A percentile compares a stretch with the other conserved stretches of the same genome.
Evolutionary conservation across 2,113 vertebrate species (phyloP).

Genomic region (Platysteira castanea): DNA sequence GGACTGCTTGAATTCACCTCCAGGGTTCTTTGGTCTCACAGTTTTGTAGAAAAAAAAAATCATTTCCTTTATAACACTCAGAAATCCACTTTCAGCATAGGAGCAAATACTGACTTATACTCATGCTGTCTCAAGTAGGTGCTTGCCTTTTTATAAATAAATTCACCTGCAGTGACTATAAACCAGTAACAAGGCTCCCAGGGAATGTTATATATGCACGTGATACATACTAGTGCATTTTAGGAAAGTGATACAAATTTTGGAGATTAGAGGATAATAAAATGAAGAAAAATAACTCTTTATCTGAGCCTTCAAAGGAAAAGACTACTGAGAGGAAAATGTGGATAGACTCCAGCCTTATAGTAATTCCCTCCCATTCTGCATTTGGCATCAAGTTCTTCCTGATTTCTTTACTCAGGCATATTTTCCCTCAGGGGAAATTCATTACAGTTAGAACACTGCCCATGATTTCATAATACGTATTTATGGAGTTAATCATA

Average conservation of each 20-base stretch:
- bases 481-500: slow-evolving; percentile 26
- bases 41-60: neutral
- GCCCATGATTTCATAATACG: neutral
- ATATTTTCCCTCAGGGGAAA: slow-evolving; percentile 18
- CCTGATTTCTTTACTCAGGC: neutral
- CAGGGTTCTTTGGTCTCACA: neutral
- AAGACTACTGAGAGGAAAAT: neutral
- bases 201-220: neutral
- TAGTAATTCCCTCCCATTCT: neutral
- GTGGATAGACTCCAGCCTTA: neutral
- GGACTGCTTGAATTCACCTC: neutral
- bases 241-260: neutral
- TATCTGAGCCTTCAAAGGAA: neutral
- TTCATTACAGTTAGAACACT: neutral
- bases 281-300: neutral
- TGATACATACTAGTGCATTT: neutral
- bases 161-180: neutral
- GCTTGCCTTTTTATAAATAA: neutral
- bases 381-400: neutral
- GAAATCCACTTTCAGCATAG: neutral
- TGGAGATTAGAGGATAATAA: neutral
- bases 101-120: neutral
- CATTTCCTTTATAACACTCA: neutral
- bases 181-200: neutral
- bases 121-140: neutral